Evolutionary conservation across 2,888 invertebrate species (phyloP).

Genomic region (Octonoba sinensis): DNA sequence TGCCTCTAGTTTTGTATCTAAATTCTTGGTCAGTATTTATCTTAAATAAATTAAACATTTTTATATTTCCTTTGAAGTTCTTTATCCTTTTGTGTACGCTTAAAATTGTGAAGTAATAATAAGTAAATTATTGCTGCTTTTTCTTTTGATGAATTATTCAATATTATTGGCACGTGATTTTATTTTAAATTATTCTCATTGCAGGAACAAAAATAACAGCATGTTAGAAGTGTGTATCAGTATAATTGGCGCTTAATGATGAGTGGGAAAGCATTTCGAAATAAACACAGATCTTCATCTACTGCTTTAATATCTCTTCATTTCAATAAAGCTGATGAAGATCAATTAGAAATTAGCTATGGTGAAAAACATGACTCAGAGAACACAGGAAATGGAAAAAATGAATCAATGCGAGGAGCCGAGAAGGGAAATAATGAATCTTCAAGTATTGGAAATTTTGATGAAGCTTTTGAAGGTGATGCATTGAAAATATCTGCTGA

Average conservation of each 20-base stretch:
- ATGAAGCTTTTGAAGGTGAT: conserved; percentile 8
- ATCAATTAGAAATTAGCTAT: conserved; percentile 53
- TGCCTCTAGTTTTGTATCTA: no score
- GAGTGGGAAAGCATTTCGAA: conserved; percentile 36
- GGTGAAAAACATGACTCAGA: conserved; percentile 14
- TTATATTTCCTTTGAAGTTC: no score
- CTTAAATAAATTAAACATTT: no score
- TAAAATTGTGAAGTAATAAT: no score
- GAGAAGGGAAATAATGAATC: no score
- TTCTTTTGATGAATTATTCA: no score
- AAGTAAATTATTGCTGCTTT: no score
- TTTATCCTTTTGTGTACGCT: no score
- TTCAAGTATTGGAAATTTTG: not conserved
- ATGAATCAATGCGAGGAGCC: not conserved
- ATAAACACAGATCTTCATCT: conserved; percentile 32
- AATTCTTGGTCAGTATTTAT: no score
- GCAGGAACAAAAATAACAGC: no score
- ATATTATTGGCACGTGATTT: no score
- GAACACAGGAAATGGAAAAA: not conserved
- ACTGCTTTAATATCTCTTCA: conserved; percentile 54
- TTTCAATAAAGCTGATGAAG: conserved; percentile 62
- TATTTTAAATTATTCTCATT: no score
- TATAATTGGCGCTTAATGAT: not conserved
- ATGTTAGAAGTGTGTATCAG: not conserved
- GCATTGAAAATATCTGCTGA: not conserved